Evolutionary conservation across 2,797 vertebrate genomes (phyloP), one percentile per base, ranked within the genome.

Genomic region (Anas bernieri): DNA sequence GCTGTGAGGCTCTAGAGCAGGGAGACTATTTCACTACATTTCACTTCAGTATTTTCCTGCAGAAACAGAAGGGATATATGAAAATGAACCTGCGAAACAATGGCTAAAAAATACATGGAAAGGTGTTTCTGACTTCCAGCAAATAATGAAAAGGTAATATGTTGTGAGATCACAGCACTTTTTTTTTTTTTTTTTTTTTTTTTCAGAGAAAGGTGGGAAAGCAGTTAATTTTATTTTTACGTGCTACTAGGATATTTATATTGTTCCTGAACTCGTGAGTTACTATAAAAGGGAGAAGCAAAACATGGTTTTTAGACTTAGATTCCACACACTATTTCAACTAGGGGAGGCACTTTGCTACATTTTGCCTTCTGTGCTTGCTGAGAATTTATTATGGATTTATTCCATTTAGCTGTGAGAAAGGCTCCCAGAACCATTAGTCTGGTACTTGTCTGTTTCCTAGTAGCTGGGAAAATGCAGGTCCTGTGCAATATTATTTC

Each of bases 41-140:
- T 77, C 86, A 74, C 58, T 75, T 83, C 72, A 87, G 41, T 72
- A 52, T 25, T 81, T 91, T 80, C 45, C 73, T 86, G 79, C 62
- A 94, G 84, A 83, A 94, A 83, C 48, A 88, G 82, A 92, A 91
- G 80, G 52, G 31, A 55, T 28, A 31, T 58, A 69, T 66, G 79
- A 92, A 92, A 95, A 87, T 37, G n/a, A 23, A 72, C 55, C 45
- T 17, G 52, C 52, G 61, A 63, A 83, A 80, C 43, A 90, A 80
- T 23, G 39, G 75, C 26, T 26, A 41, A 69, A 63, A 90, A 84
- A 69, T 26, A 2, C 30, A 67, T 25, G 59, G 33, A 78, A 69
- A 79, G 11, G 12, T 54, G 20, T 62, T 79, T 70, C 67, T 84
- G 64, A 56, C 14, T 83, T 84, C 8, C 14, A 45, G 1, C 28